phyloP scores from a whole-genome alignment of 2,888 invertebrate species.

The Baccha elongata region DNA sequence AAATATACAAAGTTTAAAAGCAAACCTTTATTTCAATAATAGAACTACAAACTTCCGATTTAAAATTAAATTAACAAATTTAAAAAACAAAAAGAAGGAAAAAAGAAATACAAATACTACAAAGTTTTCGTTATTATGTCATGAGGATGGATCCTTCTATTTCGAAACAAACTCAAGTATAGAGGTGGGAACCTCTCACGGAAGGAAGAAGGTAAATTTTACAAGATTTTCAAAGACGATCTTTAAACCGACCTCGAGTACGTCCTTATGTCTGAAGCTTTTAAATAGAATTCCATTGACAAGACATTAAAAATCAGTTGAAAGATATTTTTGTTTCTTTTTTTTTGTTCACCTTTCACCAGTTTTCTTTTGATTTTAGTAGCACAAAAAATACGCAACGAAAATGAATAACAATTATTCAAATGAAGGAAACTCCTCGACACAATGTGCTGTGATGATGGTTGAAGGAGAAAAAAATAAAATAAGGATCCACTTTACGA shows the following conservation, averaged over 20 bases:
- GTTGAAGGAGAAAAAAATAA: not conserved
- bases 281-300: slow-evolving; percentile 67
- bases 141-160: not conserved
- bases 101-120: slow-evolving; percentile 18
- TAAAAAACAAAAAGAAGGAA: slow-evolving; percentile 8
- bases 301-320: slow-evolving; percentile 71
- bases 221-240: slow-evolving; percentile 31
- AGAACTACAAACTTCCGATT: slow-evolving; percentile 53
- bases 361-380: slow-evolving; percentile 23
- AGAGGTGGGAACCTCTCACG: slow-evolving; percentile 44
- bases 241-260: slow-evolving; percentile 2
- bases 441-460: not conserved
- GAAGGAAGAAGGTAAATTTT: slow-evolving; percentile 61
- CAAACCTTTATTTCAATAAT: too few species aligned
- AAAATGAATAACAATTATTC: slow-evolving; percentile 73
- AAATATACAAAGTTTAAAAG: too few species aligned
- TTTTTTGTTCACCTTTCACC: slow-evolving; percentile 9
- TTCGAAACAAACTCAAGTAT: slow-evolving; percentile 3
- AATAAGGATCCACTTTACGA: slow-evolving; percentile 55
- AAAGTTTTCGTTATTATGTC: slow-evolving; percentile 11
- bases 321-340: slow-evolving; percentile 53
- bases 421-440: slow-evolving; percentile 64
- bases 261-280: slow-evolving; percentile 58
- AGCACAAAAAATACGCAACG: slow-evolving; percentile 50
- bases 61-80: slow-evolving; percentile 65